A percentile compares a stretch with the other conserved stretches of the same genome.
Conservation (phyloP, 1,140 invertebrate species). For the Drosophila pruinosa region DNA sequence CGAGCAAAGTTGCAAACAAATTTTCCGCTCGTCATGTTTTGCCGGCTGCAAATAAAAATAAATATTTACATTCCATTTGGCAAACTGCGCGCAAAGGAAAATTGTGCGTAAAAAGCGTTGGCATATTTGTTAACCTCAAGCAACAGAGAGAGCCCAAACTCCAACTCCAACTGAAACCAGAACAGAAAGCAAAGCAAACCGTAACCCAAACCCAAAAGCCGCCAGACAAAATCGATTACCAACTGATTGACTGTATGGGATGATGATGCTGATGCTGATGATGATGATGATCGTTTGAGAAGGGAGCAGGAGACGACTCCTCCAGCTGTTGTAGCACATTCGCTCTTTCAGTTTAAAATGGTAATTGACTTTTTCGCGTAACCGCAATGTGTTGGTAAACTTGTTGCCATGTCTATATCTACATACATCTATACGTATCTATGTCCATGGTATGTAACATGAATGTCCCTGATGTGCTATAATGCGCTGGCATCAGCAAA, state of each 20-base stretch:
- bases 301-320: conserved; percentile 12
- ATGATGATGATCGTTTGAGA: conserved; percentile 25
- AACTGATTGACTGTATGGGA: conserved; percentile 68
- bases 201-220: conserved; percentile 30
- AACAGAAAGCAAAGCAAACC: conserved; percentile 3
- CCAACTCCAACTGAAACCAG: background rate
- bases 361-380: conserved; percentile 77
- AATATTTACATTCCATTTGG: conserved; percentile 80
- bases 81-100: conserved; percentile 61
- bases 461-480: conserved; percentile 52
- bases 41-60: conserved; percentile 73
- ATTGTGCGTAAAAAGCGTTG: conserved; percentile 75
- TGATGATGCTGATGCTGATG: conserved; percentile 4
- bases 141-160: conserved; percentile 51
- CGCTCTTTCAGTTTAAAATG: conserved; percentile 71
- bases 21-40: conserved; percentile 47
- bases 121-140: conserved; percentile 77
- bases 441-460: background rate
- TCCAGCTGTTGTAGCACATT: conserved; percentile 18
- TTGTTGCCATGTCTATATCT: conserved; percentile 68
- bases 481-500: conserved; percentile 57
- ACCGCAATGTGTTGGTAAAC: conserved; percentile 78
- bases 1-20: conserved; percentile 68
- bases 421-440: conserved; percentile 7
- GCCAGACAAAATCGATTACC: conserved; percentile 75